Conservation (phyloP, 2,888 invertebrate genomes). For the Euplexia lucipara region DNA sequence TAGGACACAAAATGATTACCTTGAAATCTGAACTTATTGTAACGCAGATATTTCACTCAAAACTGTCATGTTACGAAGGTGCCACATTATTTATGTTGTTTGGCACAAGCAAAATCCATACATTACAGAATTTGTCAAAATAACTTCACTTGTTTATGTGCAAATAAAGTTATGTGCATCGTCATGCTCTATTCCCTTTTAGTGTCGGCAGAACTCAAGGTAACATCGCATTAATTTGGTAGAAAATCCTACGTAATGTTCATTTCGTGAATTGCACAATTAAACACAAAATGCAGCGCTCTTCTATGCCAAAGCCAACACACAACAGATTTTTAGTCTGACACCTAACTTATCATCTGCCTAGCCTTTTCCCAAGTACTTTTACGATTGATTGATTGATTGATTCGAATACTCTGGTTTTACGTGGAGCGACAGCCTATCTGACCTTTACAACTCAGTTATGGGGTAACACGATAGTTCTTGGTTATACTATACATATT, state of each 20-base stretch:
- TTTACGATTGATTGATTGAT: too few relatives aligned
- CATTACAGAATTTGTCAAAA: constrained; percentile 36
- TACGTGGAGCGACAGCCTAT: too few relatives aligned
- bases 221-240: constrained; percentile 24
- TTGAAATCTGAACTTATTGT: constrained; percentile 34
- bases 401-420: too few relatives aligned
- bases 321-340: not conserved
- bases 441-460: too few relatives aligned
- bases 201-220: constrained; percentile 51
- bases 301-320: too few relatives aligned
- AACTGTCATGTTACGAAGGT: constrained; percentile 4
- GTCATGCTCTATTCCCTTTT: constrained; percentile 54
- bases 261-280: constrained; percentile 26
- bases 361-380: too few relatives aligned
- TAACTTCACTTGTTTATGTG: constrained; percentile 34
- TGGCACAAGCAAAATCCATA: constrained; percentile 43
- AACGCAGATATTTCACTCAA: constrained; percentile 23
- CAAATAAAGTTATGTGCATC: constrained; percentile 41
- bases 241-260: constrained; percentile 11
- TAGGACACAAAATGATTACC: constrained; percentile 7
- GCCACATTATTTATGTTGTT: constrained; percentile 20
- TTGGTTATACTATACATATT: too few relatives aligned
- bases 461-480: too few relatives aligned
- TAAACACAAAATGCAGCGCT: constrained; percentile 1
- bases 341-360: not conserved